These are phyloP conservation scores for Ypsolopha sequella DNA, from an alignment of 2,888 invertebrate species.

Conservation along the genomic window DNA sequence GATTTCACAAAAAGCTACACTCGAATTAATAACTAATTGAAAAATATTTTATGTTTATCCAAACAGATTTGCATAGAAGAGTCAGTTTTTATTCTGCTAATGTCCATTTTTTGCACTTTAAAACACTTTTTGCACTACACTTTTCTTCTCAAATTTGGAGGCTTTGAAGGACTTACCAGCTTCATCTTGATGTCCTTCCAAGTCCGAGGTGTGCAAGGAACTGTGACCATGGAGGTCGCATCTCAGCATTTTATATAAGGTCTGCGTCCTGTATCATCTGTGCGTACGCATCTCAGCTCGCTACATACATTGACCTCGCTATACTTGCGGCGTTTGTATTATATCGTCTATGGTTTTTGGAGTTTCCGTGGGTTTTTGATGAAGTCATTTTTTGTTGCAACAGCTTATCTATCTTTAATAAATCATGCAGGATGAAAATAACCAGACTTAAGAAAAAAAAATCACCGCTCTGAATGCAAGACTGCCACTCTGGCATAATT, in stretches of 20 bases:
- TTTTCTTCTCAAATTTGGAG: conserved; percentile 9
- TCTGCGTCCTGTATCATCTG: conserved; percentile 44
- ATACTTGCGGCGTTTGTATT: conserved; percentile 8
- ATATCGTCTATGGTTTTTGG: conserved; percentile 3
- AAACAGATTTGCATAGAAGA: too few species aligned
- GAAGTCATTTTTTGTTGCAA: neutral
- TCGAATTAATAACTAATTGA: too few species aligned
- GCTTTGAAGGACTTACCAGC: conserved; percentile 60
- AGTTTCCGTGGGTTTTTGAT: neutral
- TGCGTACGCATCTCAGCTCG: conserved; percentile 28
- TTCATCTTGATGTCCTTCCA: conserved; percentile 62
- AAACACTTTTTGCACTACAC: neutral
- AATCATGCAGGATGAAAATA: conserved; percentile 7
- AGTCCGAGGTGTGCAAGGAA: conserved; percentile 39
- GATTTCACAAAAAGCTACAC: too few species aligned
- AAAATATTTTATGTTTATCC: too few species aligned
- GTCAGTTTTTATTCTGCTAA: too few species aligned
- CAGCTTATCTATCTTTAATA: conserved; percentile 22
- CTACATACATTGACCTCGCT: conserved; percentile 51
- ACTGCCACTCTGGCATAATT: too few species aligned
- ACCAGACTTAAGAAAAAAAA: too few species aligned
- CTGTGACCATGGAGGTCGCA: conserved; percentile 47
- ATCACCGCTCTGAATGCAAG: too few species aligned
- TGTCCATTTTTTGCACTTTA: neutral
- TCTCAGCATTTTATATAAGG: conserved; percentile 47